Evolutionary conservation across 2,113 vertebrate species (phyloP), one percentile per base, ranked within the genome.

Genomic region (Catharus bicknelli): DNA sequence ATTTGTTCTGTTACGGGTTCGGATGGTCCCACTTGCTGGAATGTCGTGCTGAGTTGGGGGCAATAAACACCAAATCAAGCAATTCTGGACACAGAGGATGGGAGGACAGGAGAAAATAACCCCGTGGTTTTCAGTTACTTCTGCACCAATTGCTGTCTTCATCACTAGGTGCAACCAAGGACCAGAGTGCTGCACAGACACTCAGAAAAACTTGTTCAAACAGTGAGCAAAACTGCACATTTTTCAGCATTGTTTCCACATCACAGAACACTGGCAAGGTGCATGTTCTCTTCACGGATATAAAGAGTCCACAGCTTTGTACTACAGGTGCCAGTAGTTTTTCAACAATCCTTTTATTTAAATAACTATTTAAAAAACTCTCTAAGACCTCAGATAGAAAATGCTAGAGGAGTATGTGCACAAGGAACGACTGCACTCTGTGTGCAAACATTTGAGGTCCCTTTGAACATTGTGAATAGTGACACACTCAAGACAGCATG

Each of bases 401-500:
- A 67, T 14, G 73, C 13, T 69, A 47, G 47, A 74, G 29, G 23
- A 18, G 3, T 29, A 34, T 5, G 18, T 12, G 21, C 51, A 55
- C 50, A n/a, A 42, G 55, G 50, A 66, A 2, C 27, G 51, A 50
- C 27, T 50, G 38, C 32, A 62, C 32, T 32, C 38, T 55, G 16
- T 25, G 8, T 30, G 25, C 9, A 68, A 38, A 59, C 27, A 32
- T 20, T 21, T 19, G 54, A 90, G 14, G 51, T 36, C 27, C 30
- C 25, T 57, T 42, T 77, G 55, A 92, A 66, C 22, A 38, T 11
- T 78, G 11, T 29, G 29, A 77, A 69, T 2, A 74, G n/a, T 22
- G 38, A 53, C 36, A 68, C 0, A 0, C 32, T 66, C 6, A 3
- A 90, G 23, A 69, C 18, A 66, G 50, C 7, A 34, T 0, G 3